A percentile compares a stretch with the other conserved stretches of the same genome.
phyloP scores from a whole-genome alignment of 2,113 vertebrate genomes.

The Smithornis capensis region DNA sequence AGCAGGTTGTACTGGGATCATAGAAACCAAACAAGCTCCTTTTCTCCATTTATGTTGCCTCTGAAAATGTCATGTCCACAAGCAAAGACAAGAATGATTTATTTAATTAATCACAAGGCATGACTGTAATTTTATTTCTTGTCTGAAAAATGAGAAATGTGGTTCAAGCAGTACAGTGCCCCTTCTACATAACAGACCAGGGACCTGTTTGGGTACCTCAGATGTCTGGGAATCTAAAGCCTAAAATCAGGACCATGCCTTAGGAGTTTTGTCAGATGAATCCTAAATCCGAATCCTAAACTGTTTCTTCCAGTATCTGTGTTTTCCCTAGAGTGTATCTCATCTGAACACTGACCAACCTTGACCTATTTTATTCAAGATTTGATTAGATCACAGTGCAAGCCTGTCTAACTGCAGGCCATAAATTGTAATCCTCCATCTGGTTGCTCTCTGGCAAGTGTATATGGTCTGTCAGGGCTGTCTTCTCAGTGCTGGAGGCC shows the following conservation, averaged over 20 bases:
- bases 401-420: constrained; percentile 27
- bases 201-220: not conserved
- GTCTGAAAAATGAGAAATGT: constrained; percentile 32
- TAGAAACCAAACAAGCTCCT: not conserved
- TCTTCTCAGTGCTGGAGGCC: not conserved
- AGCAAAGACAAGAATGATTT: constrained; percentile 21
- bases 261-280: not conserved
- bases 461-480: not conserved
- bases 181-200: not conserved
- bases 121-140: constrained; percentile 40
- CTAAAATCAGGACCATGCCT: not conserved
- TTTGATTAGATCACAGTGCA: constrained; percentile 55
- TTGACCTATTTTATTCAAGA: constrained; percentile 35
- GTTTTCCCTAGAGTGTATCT: constrained; percentile 22
- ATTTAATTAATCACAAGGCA: constrained; percentile 43
- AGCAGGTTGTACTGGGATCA: not conserved
- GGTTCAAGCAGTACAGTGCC: not conserved
- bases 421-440: constrained; percentile 45
- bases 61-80: constrained; percentile 15
- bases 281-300: not conserved
- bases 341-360: constrained; percentile 7
- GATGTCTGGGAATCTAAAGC: not conserved
- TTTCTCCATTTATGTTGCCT: not conserved
- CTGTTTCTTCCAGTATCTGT: not conserved
- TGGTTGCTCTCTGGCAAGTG: not conserved